Evolutionary conservation across 2,797 vertebrate genomes (phyloP), one percentile per base, ranked within the genome.

Genomic region (Geotrypetes seraphini): DNA sequence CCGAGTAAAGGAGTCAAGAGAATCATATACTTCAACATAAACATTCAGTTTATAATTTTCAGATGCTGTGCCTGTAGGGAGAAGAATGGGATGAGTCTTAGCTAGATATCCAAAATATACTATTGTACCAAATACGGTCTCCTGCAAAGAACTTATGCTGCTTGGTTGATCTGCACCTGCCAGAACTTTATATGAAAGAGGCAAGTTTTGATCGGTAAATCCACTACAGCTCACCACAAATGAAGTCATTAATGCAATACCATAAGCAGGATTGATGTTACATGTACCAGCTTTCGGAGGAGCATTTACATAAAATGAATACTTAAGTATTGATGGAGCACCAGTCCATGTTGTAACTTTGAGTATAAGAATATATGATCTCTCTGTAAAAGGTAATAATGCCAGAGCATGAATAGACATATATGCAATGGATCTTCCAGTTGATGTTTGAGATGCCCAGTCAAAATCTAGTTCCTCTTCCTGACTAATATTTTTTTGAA

Each of bases 101-200:
- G 63, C 25, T 5, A 22, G 4, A 7, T 35, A 27, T 16, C 79
- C 80, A 20, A 46, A 48, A 30, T 82, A 69, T 14, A 71, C 12
- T 36, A 72, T 46, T 22, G 39, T 2, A 3, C 79, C 80, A 23
- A 73, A 42, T 0, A 57, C 69, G 10, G 67, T 74, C 22, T 77
- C 36, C 9, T 38, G 39, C 18, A 69, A 17, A 9, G 71, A 70
- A 28, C 12, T 62, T 33, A 74, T 37, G 23, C 40, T 31, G 23
- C 36, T 6, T 1, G 32, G 12, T 23, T 56, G 1, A 0, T 59
- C 13, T 0, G 69, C 58, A 45, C 60, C 41, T 16, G 63, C 48
- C n/a, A 66, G 66, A 22, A 77, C 51, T 51, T 75, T 83, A n/a
- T 83, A 82, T 0, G 12, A 56, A 21, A 79, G 60, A 20, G 73